Base-by-base conservation (phyloP, 2,888 invertebrate genomes). In the Synergus itoensis region DNA sequence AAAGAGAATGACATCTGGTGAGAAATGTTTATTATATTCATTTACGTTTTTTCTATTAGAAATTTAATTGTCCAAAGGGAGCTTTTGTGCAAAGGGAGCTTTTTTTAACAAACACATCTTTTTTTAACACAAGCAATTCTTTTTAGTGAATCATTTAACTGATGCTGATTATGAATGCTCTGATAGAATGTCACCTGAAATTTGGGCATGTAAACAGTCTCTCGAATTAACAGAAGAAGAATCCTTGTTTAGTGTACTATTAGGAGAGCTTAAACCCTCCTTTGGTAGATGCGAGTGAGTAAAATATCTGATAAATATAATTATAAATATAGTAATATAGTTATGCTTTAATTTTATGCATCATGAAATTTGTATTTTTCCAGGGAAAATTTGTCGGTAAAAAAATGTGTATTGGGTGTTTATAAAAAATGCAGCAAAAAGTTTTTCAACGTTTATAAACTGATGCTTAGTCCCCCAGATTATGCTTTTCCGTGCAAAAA, bases 381-480 rank as follows among this genome's bases (percentile, higher is more conserved):
- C 9, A 57, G 57, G n/a, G 57, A 57, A 11, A 57, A 57, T 3
- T 11, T 57, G n/a, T n/a, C n/a, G 1, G 57, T 57, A 1, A 57
- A 57, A 11, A 18, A 57, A 18, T 57, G 57, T 57, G 18, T 57
- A 3, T 18, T 57, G 9, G 18, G 4, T 18, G 57, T 11, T 18
- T 57, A 57, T 57, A 57, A 57, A 11, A 57, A 57, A 18, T 57
- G 57, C 57, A 57, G 57, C 57, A 57, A 57, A 18, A 57, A 18
- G 57, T 57, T 57, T 16, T 3, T 57, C 18, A 57, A 18, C 57
- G 18, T 57, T 7, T 57, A 57, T 57, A 57, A 57, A 57, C 8
- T 57, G 9, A 57, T 57, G 57, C 18, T 57, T 9, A 57, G 57
- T 18, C 57, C 57, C 4, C 18, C 57, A 57, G 57, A 11, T 9